phyloP scores from a whole-genome alignment of 2,888 invertebrate genomes.

The Hedya salicella region DNA sequence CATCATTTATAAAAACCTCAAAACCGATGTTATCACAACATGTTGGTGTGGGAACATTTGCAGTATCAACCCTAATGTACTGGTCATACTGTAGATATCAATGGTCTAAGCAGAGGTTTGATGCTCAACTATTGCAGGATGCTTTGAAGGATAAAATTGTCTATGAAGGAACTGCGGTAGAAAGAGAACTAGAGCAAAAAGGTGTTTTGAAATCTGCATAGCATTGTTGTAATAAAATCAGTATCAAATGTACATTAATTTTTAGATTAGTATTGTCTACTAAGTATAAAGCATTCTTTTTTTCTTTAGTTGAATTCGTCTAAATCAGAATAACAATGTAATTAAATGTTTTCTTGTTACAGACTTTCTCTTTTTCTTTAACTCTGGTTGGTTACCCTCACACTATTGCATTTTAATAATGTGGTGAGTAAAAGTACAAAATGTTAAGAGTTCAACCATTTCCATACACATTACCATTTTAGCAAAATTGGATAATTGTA shows the following conservation, averaged over 20 bases:
- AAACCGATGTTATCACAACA: slow-evolving; percentile 86
- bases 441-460: too few species aligned
- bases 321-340: slow-evolving; percentile 3
- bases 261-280: slow-evolving; percentile 27
- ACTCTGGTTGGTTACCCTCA: not conserved
- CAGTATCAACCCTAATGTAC: slow-evolving; percentile 86
- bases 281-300: too few species aligned
- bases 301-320: not conserved
- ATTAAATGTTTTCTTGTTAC: slow-evolving; percentile 4
- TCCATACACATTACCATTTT: too few species aligned
- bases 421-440: too few species aligned
- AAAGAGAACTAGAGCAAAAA: slow-evolving; percentile 75
- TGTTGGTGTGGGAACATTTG: slow-evolving; percentile 87
- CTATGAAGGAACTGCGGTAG: slow-evolving; percentile 87
- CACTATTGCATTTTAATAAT: too few species aligned
- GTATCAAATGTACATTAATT: slow-evolving; percentile 20
- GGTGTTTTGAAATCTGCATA: slow-evolving; percentile 73
- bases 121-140: slow-evolving; percentile 86
- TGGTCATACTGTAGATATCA: slow-evolving; percentile 90
- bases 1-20: slow-evolving; percentile 90
- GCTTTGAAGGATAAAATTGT: slow-evolving; percentile 85
- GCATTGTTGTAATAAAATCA: slow-evolving; percentile 5
- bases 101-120: slow-evolving; percentile 87
- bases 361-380: not conserved
- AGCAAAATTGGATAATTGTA: too few species aligned